phyloP scores from a whole-genome alignment of 2,797 vertebrate species.

The Urocyon cinereoargenteus region DNA sequence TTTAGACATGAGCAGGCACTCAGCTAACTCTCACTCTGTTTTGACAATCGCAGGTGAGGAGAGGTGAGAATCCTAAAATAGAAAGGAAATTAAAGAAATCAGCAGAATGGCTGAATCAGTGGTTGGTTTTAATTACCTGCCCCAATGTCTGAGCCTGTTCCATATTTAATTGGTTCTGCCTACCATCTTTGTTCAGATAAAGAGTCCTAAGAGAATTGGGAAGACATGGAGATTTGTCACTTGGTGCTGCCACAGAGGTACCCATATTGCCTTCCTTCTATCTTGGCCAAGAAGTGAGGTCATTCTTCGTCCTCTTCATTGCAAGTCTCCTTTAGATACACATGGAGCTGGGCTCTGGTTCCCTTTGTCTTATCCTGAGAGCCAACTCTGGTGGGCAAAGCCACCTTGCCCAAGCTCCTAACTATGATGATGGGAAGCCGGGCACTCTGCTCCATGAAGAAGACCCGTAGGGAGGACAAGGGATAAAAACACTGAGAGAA shows the following conservation, averaged over 20 bases:
- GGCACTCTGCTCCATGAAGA: not conserved
- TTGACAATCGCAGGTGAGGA: not conserved
- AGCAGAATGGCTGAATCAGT: not conserved
- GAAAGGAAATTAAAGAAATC: constrained; percentile 9
- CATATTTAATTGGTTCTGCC: not conserved
- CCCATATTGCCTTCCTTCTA: not conserved
- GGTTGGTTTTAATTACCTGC: not conserved
- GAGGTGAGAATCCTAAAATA: constrained; percentile 17
- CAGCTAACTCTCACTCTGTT: not conserved
- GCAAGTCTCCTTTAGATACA: not conserved
- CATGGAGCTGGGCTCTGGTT: not conserved
- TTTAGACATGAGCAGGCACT: not conserved
- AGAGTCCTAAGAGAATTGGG: not conserved
- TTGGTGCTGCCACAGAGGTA: not conserved
- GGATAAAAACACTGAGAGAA: not conserved
- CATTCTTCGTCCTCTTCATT: not conserved
- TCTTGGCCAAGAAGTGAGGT: not conserved
- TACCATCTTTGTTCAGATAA: not conserved
- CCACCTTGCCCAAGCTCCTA: not conserved
- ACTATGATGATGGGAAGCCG: not conserved
- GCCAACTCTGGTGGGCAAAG: not conserved
- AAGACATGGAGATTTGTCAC: not conserved
- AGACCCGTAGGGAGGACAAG: not conserved
- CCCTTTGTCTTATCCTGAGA: not conserved
- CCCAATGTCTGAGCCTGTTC: not conserved